Evolutionary conservation across 2,888 invertebrate genomes (phyloP), one percentile per base, ranked within the genome.

Genomic region (Patella ulyssiponensis): DNA sequence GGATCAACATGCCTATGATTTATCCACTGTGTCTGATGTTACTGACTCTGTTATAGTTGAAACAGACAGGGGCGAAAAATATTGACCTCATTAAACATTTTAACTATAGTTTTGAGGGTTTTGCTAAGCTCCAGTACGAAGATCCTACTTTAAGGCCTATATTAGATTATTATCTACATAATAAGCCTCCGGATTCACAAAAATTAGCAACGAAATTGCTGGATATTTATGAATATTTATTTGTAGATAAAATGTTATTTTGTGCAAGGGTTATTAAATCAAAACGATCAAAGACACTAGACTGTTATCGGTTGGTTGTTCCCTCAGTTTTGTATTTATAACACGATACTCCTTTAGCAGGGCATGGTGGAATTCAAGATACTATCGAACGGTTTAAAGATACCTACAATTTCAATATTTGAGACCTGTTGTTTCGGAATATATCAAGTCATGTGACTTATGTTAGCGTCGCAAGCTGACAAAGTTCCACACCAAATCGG

Each of bases 201-300:
- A 80, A 79, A 64, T 44, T 44, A 64, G 75, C 81, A 2, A 54
- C 76, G 7, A 70, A 71, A 33, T 14, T 82, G 14, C 33, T 82
- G 15, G 52, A 76, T 58, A 71, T 58, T 7, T 27, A 58, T n/a
- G 81, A 82, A 69, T 82, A 79, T 69, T 64, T 70, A 4, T 9
- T 79, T 7, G 44, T 78, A 27, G 77, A 81, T 64, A 73, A 69
- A 2, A 52, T 81, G 44, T 23, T 82, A 33, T 82, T 80, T 77
- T 77, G 79, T 69, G 23, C 70, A 14, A 73, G 75, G 12, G n/a
- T 70, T n/a, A 44, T 73, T 5, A 80, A 79, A 71, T 69, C 79
- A 14, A 73, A 76, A 64, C 74, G 82, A n/a, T 58, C 72, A 14
- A 79, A 77, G 69, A 17, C 69, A 9, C 74, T 73, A 44, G 27